These are phyloP conservation scores for Arizona elegans DNA, from an alignment of 2,113 vertebrate genomes.

Conservation along the genomic window DNA sequence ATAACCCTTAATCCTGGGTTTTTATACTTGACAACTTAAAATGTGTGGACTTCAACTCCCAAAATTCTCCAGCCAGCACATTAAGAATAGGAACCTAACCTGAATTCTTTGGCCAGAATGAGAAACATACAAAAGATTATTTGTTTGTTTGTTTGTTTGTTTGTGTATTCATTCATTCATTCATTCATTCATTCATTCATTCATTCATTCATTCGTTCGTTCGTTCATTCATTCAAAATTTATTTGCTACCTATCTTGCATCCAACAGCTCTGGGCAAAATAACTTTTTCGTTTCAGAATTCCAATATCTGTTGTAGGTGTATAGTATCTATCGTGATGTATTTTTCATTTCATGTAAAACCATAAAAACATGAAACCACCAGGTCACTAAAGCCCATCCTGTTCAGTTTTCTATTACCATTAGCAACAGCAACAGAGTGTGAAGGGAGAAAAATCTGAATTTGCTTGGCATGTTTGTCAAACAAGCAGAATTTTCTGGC, in stretches of 20 bases:
- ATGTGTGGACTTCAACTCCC: not conserved
- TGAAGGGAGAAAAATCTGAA: not conserved
- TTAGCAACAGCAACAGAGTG: not conserved
- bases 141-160: no score
- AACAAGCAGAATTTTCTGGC: not conserved
- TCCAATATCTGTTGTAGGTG: not conserved
- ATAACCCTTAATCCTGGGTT: not conserved
- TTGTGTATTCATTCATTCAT: no score
- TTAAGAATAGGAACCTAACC: not conserved
- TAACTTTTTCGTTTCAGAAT: not conserved
- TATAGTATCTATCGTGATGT: not conserved
- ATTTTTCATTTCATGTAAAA: not conserved
- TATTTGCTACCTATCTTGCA: not conserved
- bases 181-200: no score
- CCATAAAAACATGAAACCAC: not conserved
- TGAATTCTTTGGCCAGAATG: not conserved
- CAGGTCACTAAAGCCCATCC: not conserved
- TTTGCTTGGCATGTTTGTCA: not conserved
- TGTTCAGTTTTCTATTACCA: not conserved
- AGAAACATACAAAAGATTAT: not conserved
- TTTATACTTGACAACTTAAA: not conserved
- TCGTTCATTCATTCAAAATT: not conserved
- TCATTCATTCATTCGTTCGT: no score
- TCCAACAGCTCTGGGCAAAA: not conserved
- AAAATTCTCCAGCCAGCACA: not conserved